phyloP scores from a whole-genome alignment of 2,797 vertebrate species.

The Sebastiscus albofasciatus region DNA sequence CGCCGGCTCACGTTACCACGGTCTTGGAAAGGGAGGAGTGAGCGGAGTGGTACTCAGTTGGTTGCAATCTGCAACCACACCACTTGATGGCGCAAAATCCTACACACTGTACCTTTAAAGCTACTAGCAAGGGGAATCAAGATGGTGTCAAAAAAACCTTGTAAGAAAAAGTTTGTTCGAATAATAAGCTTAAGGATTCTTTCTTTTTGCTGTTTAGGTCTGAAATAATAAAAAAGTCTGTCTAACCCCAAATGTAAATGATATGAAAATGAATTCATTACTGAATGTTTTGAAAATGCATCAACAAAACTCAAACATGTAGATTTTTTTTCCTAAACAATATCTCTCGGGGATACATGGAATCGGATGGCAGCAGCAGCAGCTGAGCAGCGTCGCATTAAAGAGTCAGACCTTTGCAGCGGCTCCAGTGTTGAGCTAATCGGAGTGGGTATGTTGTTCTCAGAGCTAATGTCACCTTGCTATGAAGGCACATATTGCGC shows the following conservation, averaged over 20 bases:
- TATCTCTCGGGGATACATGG: not conserved
- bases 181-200: not conserved
- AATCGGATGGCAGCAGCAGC: slow-evolving; percentile 35
- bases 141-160: not conserved
- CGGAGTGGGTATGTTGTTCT: slow-evolving; percentile 28
- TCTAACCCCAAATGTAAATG: not conserved
- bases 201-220: not conserved
- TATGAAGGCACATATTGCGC: slow-evolving; percentile 59
- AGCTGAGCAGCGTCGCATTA: not conserved
- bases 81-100: too few relatives aligned
- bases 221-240: not conserved
- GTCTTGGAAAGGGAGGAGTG: too few relatives aligned
- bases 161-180: not conserved
- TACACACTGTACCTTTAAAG: too few relatives aligned
- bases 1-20: too few relatives aligned
- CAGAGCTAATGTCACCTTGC: slow-evolving; percentile 71
- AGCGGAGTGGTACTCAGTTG: too few relatives aligned
- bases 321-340: not conserved
- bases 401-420: slow-evolving; percentile 26
- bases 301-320: not conserved
- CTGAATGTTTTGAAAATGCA: not conserved
- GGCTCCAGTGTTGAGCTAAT: slow-evolving; percentile 32
- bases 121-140: not conserved
- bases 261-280: not conserved
- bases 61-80: too few relatives aligned